These are phyloP conservation scores for Neogale vison DNA, from an alignment of 2,113 vertebrate species.

Conservation along the genomic window DNA sequence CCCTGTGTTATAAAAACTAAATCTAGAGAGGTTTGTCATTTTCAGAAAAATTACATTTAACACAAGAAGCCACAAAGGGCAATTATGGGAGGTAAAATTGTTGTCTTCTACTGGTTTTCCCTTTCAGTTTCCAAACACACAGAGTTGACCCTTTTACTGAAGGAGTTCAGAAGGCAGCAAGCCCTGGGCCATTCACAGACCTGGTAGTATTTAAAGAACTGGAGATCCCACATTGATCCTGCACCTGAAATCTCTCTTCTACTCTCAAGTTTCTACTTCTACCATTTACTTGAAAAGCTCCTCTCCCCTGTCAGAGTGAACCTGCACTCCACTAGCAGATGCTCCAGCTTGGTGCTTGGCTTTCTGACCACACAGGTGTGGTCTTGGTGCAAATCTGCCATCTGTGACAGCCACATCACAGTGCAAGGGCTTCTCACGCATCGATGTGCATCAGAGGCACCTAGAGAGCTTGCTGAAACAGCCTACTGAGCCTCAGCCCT, in stretches of 20 bases:
- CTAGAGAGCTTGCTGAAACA: background rate
- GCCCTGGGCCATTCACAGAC: background rate
- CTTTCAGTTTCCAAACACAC: background rate
- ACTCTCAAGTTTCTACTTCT: background rate
- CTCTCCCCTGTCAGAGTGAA: background rate
- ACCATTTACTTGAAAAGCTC: background rate
- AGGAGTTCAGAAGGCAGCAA: background rate
- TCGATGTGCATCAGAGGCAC: rapidly evolving
- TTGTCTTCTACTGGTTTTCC: background rate
- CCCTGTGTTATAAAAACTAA: background rate
- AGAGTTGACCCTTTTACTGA: background rate
- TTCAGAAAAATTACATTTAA: background rate
- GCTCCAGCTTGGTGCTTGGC: background rate
- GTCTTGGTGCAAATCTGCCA: background rate
- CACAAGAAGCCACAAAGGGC: background rate
- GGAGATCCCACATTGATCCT: background rate
- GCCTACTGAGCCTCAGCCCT: rapidly evolving
- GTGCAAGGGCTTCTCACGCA: background rate
- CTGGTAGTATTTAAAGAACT: background rate
- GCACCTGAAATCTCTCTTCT: background rate
- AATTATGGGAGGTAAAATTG: background rate
- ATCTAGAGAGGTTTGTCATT: background rate
- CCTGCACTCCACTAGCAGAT: rapidly evolving
- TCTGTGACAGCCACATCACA: rapidly evolving
- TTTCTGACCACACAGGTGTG: background rate